Percentiles rank a stretch among this genome's conserved stretches.
These are phyloP conservation scores for Acleris literana DNA, from an alignment of 2,888 invertebrate species.

Conservation along the genomic window DNA sequence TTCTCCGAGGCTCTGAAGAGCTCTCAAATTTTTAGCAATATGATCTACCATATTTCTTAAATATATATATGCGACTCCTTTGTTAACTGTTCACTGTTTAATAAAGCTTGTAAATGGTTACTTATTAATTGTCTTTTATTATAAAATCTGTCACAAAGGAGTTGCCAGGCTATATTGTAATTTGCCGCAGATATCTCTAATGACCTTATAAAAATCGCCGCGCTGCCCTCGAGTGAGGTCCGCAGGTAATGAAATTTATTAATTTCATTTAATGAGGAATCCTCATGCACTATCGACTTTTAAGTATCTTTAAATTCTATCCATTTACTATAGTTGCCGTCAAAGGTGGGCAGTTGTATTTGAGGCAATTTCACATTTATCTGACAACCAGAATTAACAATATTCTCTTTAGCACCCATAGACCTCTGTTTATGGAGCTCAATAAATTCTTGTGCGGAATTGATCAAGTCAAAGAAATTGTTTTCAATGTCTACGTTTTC, in stretches of 20 bases:
- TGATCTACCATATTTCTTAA: slow-evolving; percentile 3
- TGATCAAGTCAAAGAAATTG: not conserved
- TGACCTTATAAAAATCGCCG: not conserved
- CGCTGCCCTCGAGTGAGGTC: not conserved
- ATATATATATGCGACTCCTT: not conserved
- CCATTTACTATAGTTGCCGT: not conserved
- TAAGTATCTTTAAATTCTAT: not conserved
- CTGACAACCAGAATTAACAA: not conserved
- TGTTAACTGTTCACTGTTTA: not conserved
- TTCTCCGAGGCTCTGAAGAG: slow-evolving; percentile 7
- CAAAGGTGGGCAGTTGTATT: not conserved
- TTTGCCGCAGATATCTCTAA: not conserved
- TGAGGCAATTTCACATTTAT: not conserved
- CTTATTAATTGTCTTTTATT: slow-evolving; percentile 1
- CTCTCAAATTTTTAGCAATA: slow-evolving; percentile 1
- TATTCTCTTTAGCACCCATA: not conserved
- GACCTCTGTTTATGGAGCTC: not conserved
- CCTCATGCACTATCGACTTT: not conserved
- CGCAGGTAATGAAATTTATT: not conserved
- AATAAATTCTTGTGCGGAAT: not conserved
- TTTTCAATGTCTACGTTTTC: not conserved
- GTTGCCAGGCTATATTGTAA: not conserved
- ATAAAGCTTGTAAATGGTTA: slow-evolving; percentile 6
- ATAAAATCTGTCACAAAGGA: not conserved
- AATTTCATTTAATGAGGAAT: not conserved